Conservation (phyloP, 1,140 invertebrate species). For the Heliothis virescens region DNA sequence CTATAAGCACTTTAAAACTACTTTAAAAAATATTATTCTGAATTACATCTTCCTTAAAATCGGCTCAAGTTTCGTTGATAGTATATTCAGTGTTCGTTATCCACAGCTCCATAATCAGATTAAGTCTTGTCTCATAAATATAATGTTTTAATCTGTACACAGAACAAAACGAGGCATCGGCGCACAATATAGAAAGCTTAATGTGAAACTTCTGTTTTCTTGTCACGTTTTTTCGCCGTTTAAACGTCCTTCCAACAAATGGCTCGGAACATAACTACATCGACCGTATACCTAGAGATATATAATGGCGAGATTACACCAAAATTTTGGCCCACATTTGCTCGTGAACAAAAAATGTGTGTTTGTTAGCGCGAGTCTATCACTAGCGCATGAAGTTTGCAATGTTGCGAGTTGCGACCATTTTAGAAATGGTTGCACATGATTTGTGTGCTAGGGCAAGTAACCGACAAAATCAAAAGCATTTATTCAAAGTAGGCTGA, state of each 20-base stretch:
- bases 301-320: constrained; percentile 32
- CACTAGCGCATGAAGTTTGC: too few relatives aligned
- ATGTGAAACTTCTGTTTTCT: constrained; percentile 77
- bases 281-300: constrained; percentile 56
- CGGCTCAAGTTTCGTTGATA: constrained; percentile 3
- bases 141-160: constrained; percentile 74
- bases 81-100: constrained; percentile 30
- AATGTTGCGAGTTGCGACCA: too few relatives aligned
- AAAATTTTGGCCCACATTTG: too few relatives aligned
- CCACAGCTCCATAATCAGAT: constrained; percentile 17
- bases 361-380: too few relatives aligned
- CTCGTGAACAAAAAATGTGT: too few relatives aligned
- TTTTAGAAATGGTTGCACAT: too few relatives aligned
- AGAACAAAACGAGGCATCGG: constrained; percentile 65
- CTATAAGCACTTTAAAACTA: background rate
- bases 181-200: constrained; percentile 77
- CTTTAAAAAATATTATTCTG: background rate
- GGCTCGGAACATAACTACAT: constrained; percentile 73
- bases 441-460: too few relatives aligned
- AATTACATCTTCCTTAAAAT: constrained; percentile 11
- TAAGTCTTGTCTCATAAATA: constrained; percentile 60
- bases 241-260: constrained; percentile 76
- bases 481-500: too few relatives aligned
- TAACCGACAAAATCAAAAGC: too few relatives aligned
- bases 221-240: constrained; percentile 80